phyloP scores from a whole-genome alignment of 2,797 vertebrate genomes.

The Sciurus vulgaris region DNA sequence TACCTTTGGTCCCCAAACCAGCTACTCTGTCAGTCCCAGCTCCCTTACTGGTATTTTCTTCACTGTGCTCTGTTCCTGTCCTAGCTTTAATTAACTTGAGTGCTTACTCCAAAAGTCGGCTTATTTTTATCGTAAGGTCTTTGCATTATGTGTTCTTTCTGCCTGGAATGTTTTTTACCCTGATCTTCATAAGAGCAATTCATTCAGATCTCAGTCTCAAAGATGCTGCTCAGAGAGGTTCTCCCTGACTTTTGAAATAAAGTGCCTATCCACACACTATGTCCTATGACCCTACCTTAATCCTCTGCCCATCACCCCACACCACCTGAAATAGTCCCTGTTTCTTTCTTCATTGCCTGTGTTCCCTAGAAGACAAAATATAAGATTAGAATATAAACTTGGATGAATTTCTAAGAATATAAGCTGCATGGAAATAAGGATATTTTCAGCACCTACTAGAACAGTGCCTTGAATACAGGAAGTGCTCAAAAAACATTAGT shows the following conservation, averaged over 20 bases:
- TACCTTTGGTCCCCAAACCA: constrained; percentile 31
- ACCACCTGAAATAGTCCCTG: background rate
- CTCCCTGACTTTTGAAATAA: background rate
- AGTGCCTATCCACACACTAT: background rate
- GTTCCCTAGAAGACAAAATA: background rate
- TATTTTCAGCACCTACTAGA: background rate
- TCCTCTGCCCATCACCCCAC: background rate
- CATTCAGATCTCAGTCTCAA: background rate
- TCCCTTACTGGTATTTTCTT: background rate
- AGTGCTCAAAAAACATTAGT: background rate
- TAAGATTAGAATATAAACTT: background rate
- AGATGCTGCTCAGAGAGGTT: background rate
- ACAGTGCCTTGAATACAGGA: background rate
- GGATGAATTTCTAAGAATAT: background rate
- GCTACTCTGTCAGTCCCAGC: background rate
- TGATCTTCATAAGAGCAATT: background rate
- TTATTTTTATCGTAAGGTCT: background rate
- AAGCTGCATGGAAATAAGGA: background rate
- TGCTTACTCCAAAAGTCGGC: background rate
- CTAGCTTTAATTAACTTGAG: background rate
- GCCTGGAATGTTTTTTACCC: background rate
- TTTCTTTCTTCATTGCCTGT: background rate
- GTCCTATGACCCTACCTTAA: background rate
- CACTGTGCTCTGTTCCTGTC: background rate
- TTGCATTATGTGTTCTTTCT: background rate